phyloP scores from a whole-genome alignment of 2,797 vertebrate species.

The Lepus oiostolus region DNA sequence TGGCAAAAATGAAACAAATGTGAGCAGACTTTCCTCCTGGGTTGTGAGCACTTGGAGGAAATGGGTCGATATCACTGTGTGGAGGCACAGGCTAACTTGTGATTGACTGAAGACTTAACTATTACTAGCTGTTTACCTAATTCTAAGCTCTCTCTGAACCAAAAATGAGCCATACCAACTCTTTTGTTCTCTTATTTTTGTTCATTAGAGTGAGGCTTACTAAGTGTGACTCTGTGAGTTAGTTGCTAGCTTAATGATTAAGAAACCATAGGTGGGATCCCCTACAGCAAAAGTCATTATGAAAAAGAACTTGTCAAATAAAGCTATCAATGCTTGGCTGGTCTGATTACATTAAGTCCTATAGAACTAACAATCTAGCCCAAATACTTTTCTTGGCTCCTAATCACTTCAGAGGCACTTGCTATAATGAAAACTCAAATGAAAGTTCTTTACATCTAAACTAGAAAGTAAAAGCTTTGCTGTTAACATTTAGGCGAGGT shows the following conservation, averaged over 20 bases:
- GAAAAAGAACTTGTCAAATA: constrained; percentile 49
- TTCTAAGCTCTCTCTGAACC: constrained; percentile 11
- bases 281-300: constrained; percentile 60
- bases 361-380: constrained; percentile 25
- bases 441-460: constrained; percentile 50
- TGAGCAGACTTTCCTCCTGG: not conserved
- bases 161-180: constrained; percentile 46
- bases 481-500: not conserved
- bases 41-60: not conserved
- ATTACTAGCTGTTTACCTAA: constrained; percentile 21
- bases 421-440: constrained; percentile 53
- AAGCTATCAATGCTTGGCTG: not conserved
- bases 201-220: constrained; percentile 44
- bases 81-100: constrained; percentile 1
- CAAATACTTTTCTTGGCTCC: constrained; percentile 19
- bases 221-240: constrained; percentile 26
- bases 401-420: constrained; percentile 32
- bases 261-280: constrained; percentile 43
- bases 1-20: constrained; percentile 26
- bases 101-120: not conserved
- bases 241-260: constrained; percentile 43
- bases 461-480: constrained; percentile 3
- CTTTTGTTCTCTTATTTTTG: not conserved
- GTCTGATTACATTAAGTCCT: constrained; percentile 52
- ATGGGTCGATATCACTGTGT: not conserved